A percentile compares a stretch with the other conserved stretches of the same genome.
phyloP scores from a whole-genome alignment of 2,797 vertebrate species.

The Oreortyx pictus region DNA sequence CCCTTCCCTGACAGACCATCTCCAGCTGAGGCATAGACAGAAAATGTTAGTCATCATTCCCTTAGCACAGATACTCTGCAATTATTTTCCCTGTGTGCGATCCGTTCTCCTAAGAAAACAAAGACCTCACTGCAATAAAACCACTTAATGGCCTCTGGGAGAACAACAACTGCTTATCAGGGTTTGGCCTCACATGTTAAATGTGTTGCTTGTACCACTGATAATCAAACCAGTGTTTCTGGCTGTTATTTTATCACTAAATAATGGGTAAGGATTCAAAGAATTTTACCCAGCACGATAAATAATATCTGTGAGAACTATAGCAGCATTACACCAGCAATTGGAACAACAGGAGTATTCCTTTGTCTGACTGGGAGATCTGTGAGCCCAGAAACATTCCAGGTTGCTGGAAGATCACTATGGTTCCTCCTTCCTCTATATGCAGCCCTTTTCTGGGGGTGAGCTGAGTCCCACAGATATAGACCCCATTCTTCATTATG shows the following conservation, averaged over 20 bases:
- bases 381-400: rapidly evolving
- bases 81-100: neutral
- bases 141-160: neutral
- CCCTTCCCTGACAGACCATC: neutral
- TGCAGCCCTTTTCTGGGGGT: neutral
- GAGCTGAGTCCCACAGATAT: neutral
- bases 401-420: neutral
- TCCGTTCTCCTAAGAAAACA: neutral
- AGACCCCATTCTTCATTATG: neutral
- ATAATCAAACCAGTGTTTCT: neutral
- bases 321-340: neutral
- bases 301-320: neutral
- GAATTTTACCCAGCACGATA: neutral
- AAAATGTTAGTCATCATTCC: neutral
- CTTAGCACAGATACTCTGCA: neutral
- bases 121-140: neutral
- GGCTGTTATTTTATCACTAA: neutral
- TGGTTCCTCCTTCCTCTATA: neutral
- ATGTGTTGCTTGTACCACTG: neutral
- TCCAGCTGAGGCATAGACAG: neutral
- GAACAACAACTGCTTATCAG: neutral
- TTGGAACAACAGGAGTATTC: neutral
- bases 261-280: neutral
- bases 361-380: neutral
- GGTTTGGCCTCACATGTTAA: neutral